Evolutionary conservation across 1,140 invertebrate species (phyloP).

Genomic region (Aethina tumida): DNA sequence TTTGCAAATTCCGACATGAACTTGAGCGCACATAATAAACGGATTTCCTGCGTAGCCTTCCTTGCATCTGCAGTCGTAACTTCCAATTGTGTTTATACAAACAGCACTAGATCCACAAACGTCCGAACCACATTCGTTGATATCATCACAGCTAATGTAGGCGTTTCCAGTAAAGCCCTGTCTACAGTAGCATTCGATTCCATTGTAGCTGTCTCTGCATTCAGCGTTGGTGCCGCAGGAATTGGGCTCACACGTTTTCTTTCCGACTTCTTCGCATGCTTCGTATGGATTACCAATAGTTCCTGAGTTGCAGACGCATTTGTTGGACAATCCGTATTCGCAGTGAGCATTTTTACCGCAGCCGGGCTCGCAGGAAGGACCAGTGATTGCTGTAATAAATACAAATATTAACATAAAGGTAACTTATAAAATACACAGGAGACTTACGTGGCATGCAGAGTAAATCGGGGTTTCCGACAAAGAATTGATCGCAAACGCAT

Average conservation of each 20-base stretch:
- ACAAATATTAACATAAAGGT: too few species aligned
- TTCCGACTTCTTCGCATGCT: constrained; percentile 51
- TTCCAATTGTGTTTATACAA: constrained; percentile 79
- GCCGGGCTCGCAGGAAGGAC: constrained; percentile 65
- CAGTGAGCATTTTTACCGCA: constrained; percentile 81
- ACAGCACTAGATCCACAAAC: constrained; percentile 77
- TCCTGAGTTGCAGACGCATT: constrained; percentile 75
- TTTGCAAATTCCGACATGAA: constrained; percentile 55
- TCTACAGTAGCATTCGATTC: constrained; percentile 72
- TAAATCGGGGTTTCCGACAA: constrained; percentile 79
- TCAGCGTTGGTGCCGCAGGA: constrained; percentile 69
- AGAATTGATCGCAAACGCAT: constrained; percentile 78
- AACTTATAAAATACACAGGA: background rate
- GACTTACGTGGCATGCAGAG: constrained; percentile 85
- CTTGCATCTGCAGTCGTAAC: constrained; percentile 78
- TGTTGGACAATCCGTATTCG: constrained; percentile 64
- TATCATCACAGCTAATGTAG: constrained; percentile 73
- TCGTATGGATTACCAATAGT: constrained; percentile 81
- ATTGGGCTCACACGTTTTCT: constrained; percentile 60
- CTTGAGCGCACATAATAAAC: constrained; percentile 62
- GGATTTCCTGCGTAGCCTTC: constrained; percentile 76
- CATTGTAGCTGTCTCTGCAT: constrained; percentile 61
- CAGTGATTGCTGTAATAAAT: constrained; percentile 54
- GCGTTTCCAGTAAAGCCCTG: constrained; percentile 77
- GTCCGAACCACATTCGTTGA: constrained; percentile 73